Conservation (phyloP, 2,888 invertebrate species). For the Tiliacea citrago region DNA sequence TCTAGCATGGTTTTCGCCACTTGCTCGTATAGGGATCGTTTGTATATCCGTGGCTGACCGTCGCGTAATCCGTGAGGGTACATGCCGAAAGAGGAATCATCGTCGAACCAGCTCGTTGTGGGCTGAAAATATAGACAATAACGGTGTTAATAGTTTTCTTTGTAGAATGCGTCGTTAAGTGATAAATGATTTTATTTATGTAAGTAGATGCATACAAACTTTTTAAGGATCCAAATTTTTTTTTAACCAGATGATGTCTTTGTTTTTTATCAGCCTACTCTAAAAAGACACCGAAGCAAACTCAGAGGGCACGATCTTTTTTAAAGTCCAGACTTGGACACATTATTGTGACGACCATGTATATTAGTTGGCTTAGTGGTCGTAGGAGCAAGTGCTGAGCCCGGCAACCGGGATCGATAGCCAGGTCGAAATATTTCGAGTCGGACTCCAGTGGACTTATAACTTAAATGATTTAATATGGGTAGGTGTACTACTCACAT, state of each 20-base stretch:
- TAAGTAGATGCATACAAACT: too few relatives aligned
- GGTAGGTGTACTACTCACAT: too few relatives aligned
- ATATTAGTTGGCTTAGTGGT: too few relatives aligned
- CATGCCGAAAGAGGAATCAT: slow-evolving; percentile 76
- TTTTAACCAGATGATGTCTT: too few relatives aligned
- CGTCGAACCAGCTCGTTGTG: slow-evolving; percentile 84
- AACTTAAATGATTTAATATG: not conserved
- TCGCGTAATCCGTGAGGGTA: slow-evolving; percentile 77
- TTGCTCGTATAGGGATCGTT: slow-evolving; percentile 83
- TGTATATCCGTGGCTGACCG: slow-evolving; percentile 86
- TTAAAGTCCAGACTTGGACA: too few relatives aligned
- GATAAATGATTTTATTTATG: too few relatives aligned
- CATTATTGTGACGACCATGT: too few relatives aligned
- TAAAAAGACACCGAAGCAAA: too few relatives aligned
- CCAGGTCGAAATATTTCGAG: not conserved
- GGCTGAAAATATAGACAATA: slow-evolving; percentile 75
- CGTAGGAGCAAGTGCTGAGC: too few relatives aligned
- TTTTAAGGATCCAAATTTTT: too few relatives aligned
- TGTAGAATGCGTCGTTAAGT: not conserved
- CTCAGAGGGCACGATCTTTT: too few relatives aligned
- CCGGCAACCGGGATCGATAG: not conserved
- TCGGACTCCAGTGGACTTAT: not conserved
- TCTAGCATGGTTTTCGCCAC: slow-evolving; percentile 80
- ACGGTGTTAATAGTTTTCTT: not conserved
- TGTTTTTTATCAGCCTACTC: too few relatives aligned